Evolutionary conservation across 2,888 invertebrate genomes (phyloP).

Genomic region (Polydrusus pterygomalis): DNA sequence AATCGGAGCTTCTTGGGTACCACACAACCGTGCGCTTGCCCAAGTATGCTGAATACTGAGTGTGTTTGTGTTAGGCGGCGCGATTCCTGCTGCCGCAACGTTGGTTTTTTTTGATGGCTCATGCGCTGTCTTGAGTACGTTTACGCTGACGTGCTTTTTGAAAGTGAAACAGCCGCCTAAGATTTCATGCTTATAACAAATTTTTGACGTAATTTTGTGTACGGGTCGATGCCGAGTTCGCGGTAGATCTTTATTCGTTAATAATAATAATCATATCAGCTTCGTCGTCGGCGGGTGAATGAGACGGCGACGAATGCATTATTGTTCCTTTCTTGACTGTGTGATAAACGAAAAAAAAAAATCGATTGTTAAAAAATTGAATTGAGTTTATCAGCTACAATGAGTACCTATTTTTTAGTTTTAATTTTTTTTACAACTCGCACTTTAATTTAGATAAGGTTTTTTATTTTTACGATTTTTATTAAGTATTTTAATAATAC

Average conservation of each 20-base stretch:
- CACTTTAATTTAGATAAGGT: constrained; percentile 35
- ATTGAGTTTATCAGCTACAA: constrained; percentile 25
- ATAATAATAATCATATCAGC: neutral
- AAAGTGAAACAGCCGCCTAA: constrained; percentile 71
- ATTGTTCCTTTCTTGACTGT: constrained; percentile 32
- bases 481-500: constrained; percentile 11
- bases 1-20: constrained; percentile 66
- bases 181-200: constrained; percentile 68
- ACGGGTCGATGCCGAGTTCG: constrained; percentile 50
- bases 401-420: too few relatives aligned
- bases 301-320: constrained; percentile 39
- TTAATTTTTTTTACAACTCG: constrained; percentile 20
- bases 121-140: constrained; percentile 46
- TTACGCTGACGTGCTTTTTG: constrained; percentile 70
- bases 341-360: neutral
- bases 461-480: constrained; percentile 17
- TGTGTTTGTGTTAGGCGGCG: constrained; percentile 44
- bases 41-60: constrained; percentile 71
- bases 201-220: constrained; percentile 68
- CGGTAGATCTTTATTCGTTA: constrained; percentile 32
- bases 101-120: constrained; percentile 29
- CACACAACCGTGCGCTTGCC: constrained; percentile 72
- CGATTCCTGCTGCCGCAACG: constrained; percentile 41
- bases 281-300: constrained; percentile 25
- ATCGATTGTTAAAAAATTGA: constrained; percentile 28